Percentiles rank a stretch among this genome's conserved stretches.
These are phyloP conservation scores for Cranoglanis bouderius DNA, from an alignment of 2,113 vertebrate genomes.

Conservation along the genomic window DNA sequence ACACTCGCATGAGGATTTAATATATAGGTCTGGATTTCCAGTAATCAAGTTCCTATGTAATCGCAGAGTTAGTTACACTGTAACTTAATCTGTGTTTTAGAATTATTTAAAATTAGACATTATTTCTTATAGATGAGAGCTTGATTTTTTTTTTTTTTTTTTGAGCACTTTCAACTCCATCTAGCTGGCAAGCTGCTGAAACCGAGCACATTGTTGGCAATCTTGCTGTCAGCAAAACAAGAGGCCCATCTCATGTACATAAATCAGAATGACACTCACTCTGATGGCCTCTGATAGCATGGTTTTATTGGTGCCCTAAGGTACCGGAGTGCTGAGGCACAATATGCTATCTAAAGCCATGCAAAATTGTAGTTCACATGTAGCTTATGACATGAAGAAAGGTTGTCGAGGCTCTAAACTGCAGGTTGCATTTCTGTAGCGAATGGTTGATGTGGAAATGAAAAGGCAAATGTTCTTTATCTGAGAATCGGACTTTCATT, in stretches of 20 bases:
- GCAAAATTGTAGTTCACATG: slow-evolving; percentile 23
- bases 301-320: slow-evolving; percentile 51
- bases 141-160: background rate
- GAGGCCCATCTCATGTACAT: slow-evolving; percentile 44
- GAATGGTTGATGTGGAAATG: slow-evolving; percentile 42
- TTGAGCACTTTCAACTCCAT: slow-evolving; percentile 26
- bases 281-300: slow-evolving; percentile 51
- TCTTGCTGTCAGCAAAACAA: slow-evolving; percentile 55
- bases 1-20: background rate
- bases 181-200: slow-evolving; percentile 38
- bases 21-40: background rate
- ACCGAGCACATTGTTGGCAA: slow-evolving; percentile 54
- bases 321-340: slow-evolving; percentile 37
- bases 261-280: slow-evolving; percentile 53
- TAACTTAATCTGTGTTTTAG: background rate
- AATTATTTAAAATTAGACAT: background rate
- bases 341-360: slow-evolving; percentile 20
- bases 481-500: slow-evolving; percentile 5
- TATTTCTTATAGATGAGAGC: background rate
- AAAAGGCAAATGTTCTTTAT: slow-evolving; percentile 60
- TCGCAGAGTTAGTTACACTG: background rate
- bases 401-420: background rate
- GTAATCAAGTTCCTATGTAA: background rate
- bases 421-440: background rate
- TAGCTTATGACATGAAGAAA: background rate